phyloP scores from a whole-genome alignment of 92 coral and sea anemone species.

The Epizoanthus rinbou region DNA sequence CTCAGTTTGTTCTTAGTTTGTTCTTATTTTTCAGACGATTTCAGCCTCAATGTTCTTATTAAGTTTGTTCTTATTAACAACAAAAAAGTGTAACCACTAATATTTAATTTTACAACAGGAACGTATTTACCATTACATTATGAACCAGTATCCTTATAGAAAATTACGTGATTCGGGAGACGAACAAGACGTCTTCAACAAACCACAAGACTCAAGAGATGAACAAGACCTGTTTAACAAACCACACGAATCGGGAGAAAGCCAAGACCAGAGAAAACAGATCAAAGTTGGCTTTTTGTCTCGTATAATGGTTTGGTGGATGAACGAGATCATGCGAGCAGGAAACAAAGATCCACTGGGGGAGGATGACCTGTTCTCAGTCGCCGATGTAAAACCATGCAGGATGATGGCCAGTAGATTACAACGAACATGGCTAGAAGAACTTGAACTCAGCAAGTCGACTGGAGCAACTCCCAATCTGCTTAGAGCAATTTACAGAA shows the following conservation, averaged over 20 bases:
- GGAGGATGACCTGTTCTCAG: conserved; percentile 30
- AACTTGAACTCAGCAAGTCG: neutral
- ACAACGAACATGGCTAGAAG: conserved; percentile 12
- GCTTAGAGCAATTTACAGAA: conserved; percentile 26
- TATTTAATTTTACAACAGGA: no score
- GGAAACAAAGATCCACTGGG: conserved; percentile 24
- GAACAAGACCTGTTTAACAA: conserved; percentile 16
- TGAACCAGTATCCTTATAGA: no score
- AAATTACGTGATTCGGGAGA: no score
- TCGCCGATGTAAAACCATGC: conserved; percentile 13
- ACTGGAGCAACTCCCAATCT: conserved; percentile 13
- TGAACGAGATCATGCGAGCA: conserved; percentile 18
- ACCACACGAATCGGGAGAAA: conserved; percentile 2
- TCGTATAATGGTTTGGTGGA: conserved; percentile 37
- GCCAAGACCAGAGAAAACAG: neutral
- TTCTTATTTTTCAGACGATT: no score
- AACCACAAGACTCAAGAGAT: no score
- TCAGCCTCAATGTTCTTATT: no score
- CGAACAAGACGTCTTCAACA: neutral
- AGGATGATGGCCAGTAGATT: conserved; percentile 20
- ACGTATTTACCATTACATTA: no score
- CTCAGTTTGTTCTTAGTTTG: no score
- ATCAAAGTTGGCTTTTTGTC: conserved; percentile 26
- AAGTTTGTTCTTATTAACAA: no score
- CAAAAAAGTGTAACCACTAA: no score